Base-by-base conservation (phyloP, 2,113 vertebrate genomes). In the Labeo catla region DNA sequence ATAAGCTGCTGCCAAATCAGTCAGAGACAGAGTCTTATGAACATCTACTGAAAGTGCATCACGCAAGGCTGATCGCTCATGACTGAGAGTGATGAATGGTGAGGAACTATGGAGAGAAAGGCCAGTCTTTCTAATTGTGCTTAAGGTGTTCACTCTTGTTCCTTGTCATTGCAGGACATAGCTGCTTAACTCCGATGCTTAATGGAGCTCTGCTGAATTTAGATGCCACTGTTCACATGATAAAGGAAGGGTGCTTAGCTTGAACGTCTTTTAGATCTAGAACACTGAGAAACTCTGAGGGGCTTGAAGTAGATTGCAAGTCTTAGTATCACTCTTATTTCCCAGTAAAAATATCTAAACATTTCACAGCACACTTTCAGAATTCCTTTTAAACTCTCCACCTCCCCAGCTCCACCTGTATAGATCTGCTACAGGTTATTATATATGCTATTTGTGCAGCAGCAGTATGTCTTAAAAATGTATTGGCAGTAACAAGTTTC, bases 21-120 rank as follows among this genome's bases (percentile, higher is more conserved):
- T 84, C 59, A 76, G 23, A 88, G 50, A 65, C 49, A 13, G 84
- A 89, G 65, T 77, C 63, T 84, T 70, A 68, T 39, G 52, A 76
- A n/a, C 7, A 72, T 54, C 63, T 34, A 72, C 7, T 79, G 89
- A 81, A 70, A 61, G 9, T 70, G 1, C 76, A 82, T 84, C 84
- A 79, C 9, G 13, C 57, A 76, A 61, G 66, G 74, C 50, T 63
- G 49, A 84, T 74, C 23, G 8, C 76, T 82, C 68, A 85, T 86
- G 86, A 80, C 45, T 81, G 70, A 76, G 77, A 76, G 65, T 84
- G 86, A 89, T 90, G 73, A 73, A 89, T 90, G 83, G 28, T 52
- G 36, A 21, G 39, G 76, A 47, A 23, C 43, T 73, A 47, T 73
- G 49, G 34, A 19, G 36, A 86, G 39, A 49, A 73, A 76, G 85